Evolutionary conservation across 53 echinoderm and acorn worm species (phyloP).

Genomic region (Paracentrotus lividus): DNA sequence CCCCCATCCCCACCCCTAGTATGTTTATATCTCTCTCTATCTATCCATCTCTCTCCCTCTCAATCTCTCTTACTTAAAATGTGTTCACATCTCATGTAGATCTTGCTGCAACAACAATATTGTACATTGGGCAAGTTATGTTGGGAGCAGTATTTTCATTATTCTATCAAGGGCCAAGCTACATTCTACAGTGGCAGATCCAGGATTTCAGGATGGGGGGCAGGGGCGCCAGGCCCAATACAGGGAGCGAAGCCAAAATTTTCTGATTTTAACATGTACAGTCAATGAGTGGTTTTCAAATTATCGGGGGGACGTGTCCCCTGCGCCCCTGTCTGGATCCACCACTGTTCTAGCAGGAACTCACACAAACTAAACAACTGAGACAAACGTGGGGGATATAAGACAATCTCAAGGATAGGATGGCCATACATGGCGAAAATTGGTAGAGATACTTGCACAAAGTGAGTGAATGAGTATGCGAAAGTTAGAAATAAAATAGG

Average conservation of each 20-base stretch:
- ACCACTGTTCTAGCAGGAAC: too few relatives aligned
- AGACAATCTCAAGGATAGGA: background rate
- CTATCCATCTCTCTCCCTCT: background rate
- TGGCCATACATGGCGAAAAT: background rate
- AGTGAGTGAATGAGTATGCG: background rate
- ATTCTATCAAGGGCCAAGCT: too few relatives aligned
- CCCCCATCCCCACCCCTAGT: background rate
- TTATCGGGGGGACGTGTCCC: too few relatives aligned
- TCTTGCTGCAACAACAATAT: background rate
- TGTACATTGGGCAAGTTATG: too few relatives aligned
- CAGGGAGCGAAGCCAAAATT: too few relatives aligned
- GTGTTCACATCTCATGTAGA: background rate
- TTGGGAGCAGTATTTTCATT: too few relatives aligned
- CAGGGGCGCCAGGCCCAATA: too few relatives aligned
- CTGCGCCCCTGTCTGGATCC: too few relatives aligned
- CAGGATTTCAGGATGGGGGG: too few relatives aligned
- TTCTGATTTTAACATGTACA: too few relatives aligned
- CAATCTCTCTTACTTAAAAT: background rate
- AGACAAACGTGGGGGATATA: background rate
- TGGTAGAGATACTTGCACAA: background rate
- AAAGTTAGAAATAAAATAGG: background rate
- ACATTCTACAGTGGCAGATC: too few relatives aligned
- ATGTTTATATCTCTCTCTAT: background rate
- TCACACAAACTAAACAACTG: background rate
- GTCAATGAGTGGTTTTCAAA: too few relatives aligned